Evolutionary conservation across 2,888 invertebrate species (phyloP).

Genomic region (Lasioglossum marginatum): DNA sequence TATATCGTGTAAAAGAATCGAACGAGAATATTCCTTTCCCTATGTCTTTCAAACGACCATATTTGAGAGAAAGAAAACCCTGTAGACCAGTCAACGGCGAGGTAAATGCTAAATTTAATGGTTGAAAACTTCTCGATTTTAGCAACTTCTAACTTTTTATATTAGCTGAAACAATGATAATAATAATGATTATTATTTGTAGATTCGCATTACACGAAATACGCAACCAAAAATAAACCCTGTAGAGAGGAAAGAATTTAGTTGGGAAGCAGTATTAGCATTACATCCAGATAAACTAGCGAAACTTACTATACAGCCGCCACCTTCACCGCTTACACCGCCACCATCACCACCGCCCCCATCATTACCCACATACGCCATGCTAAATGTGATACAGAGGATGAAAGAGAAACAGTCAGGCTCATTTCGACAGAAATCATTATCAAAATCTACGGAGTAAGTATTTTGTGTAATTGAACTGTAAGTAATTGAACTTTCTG

Average conservation of each 20-base stretch:
- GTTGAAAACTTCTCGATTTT: background rate
- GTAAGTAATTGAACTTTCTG: conserved; percentile 69
- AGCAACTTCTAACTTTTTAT: background rate
- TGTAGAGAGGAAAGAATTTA: conserved; percentile 80
- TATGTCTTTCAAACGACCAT: conserved; percentile 75
- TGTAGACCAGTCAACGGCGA: conserved; percentile 82
- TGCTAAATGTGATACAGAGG: conserved; percentile 88
- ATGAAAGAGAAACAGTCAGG: conserved; percentile 86
- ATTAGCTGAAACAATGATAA: background rate
- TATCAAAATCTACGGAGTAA: conserved; percentile 78
- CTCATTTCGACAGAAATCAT: conserved; percentile 71
- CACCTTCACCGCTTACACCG: conserved; percentile 74
- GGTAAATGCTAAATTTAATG: conserved; percentile 64
- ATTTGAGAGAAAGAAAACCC: conserved; percentile 80
- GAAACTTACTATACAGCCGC: conserved; percentile 79
- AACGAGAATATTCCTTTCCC: conserved; percentile 79
- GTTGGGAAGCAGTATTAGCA: conserved; percentile 85
- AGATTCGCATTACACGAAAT: conserved; percentile 82
- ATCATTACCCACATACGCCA: conserved; percentile 88
- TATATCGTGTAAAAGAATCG: conserved; percentile 77
- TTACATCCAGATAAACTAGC: conserved; percentile 84
- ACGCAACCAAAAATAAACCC: conserved; percentile 67
- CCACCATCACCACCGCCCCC: conserved; percentile 78
- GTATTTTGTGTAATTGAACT: too few relatives aligned
- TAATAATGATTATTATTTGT: conserved; percentile 36